phyloP scores from a whole-genome alignment of 1,140 invertebrate genomes.

The Caenorhabditis tropicalis region DNA sequence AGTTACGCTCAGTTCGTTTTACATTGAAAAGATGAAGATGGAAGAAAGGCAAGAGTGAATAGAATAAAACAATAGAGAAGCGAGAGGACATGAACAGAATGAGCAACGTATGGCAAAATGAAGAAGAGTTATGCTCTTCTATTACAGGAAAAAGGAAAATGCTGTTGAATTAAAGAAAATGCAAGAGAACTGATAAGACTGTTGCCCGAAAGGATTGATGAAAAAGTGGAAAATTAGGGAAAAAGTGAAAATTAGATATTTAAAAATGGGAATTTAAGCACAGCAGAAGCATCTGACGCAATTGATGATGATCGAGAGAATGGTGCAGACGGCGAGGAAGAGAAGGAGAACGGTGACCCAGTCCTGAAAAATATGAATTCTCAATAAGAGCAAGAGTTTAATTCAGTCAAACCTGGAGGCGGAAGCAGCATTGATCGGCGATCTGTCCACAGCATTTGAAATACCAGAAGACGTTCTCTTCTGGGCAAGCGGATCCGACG shows the following conservation, averaged over 20 bases:
- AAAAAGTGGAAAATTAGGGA: background rate
- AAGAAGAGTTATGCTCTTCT: background rate
- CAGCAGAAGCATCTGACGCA: constrained; percentile 58
- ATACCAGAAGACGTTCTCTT: constrained; percentile 53
- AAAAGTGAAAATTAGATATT: background rate
- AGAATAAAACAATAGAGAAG: background rate
- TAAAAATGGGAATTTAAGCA: background rate
- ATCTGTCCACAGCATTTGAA: constrained; percentile 57
- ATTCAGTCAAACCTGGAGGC: constrained; percentile 45
- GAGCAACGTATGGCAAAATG: constrained; percentile 27
- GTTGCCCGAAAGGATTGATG: background rate
- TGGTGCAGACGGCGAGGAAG: constrained; percentile 50
- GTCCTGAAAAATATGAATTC: constrained; percentile 42
- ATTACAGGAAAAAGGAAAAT: background rate
- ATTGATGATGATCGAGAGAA: constrained; percentile 56
- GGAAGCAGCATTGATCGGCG: constrained; percentile 52
- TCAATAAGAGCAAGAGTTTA: background rate
- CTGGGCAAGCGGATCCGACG: constrained; percentile 52
- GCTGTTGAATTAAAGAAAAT: background rate
- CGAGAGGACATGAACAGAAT: background rate
- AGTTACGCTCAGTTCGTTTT: too few species aligned
- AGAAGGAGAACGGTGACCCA: constrained; percentile 52
- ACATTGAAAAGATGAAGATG: background rate
- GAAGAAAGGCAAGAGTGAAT: background rate
- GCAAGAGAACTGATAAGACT: background rate